Percentiles rank a stretch among this genome's conserved stretches.
These are phyloP conservation scores for Plebejus anna DNA, from an alignment of 2,888 invertebrate genomes.

Conservation along the genomic window DNA sequence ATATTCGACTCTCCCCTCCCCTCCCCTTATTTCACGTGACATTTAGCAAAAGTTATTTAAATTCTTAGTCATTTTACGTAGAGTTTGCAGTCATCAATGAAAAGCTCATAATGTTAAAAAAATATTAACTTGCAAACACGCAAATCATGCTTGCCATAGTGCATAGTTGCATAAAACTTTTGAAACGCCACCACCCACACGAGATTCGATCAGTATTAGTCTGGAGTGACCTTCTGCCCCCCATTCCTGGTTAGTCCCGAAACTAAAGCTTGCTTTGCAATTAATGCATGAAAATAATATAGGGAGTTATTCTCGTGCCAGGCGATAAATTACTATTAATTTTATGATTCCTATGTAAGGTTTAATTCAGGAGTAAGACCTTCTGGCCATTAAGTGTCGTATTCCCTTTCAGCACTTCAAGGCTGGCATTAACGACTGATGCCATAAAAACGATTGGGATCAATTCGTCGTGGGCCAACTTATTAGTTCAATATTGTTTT, in stretches of 20 bases:
- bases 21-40: too few relatives aligned
- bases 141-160: too few relatives aligned
- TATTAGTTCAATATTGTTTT: slow-evolving; percentile 30
- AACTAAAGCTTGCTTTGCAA: background rate
- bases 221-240: too few relatives aligned
- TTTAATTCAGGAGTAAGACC: background rate
- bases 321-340: background rate
- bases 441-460: slow-evolving; percentile 50
- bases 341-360: background rate
- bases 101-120: too few relatives aligned
- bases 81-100: too few relatives aligned
- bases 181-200: too few relatives aligned
- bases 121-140: too few relatives aligned
- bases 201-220: too few relatives aligned
- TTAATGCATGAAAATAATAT: background rate
- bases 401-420: slow-evolving; percentile 21
- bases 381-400: background rate
- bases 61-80: too few relatives aligned
- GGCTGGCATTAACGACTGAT: slow-evolving; percentile 23
- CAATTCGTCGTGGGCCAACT: slow-evolving; percentile 49
- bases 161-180: too few relatives aligned
- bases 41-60: too few relatives aligned
- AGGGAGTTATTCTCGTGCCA: background rate
- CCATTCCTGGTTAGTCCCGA: background rate
- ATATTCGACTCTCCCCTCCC: too few relatives aligned